Base-by-base conservation (phyloP, 2,113 vertebrate species). In the Lasiurus cinereus region DNA sequence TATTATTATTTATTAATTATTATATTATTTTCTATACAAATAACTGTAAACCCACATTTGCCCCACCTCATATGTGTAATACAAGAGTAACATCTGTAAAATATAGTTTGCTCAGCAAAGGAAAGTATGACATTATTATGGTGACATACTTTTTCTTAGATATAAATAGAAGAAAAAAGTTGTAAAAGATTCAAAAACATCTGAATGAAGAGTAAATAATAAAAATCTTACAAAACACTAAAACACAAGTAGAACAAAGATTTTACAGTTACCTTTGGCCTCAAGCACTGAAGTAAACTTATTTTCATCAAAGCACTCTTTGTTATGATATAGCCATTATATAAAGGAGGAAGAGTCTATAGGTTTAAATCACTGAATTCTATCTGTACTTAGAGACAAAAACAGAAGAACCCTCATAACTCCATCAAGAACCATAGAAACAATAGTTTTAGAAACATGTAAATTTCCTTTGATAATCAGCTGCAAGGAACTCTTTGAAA, bases 391-490 rank as follows among this genome's bases (percentile, higher is more conserved):
- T 85, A 97, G 96, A 97, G 94, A 97, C 80, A 96, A 97, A 96
- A 96, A 94, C 78, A 96, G 82, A 70, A 96, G 96, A 96, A 36
- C 31, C 31, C 83, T 96, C 90, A 96, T 95, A 97, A 98, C 97
- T 97, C 97, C 93, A n/a, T 67, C 14, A 50, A 19, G 48, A 56
- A n/a, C 83, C 96, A 95, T 8, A 97, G 93, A 69, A 96, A 98
- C 93, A 97, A 97, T 97, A 96, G 92, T 95, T 97, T 97, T 94
- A 97, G 97, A 98, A 97, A 95, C 94, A 96, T 96, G 88, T 94
- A 97, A 80, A 97, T 98, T 98, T 97, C 96, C 96, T 98, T 98
- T 98, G 96, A 85, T 98, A 97, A 36, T 82, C 87, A 91, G 70
- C 93, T 97, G 94, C 82, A 96, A 97, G 70, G 33, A 96, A 48